Evolutionary conservation across 2,113 vertebrate genomes (phyloP).

Genomic region (Hucho hucho): DNA sequence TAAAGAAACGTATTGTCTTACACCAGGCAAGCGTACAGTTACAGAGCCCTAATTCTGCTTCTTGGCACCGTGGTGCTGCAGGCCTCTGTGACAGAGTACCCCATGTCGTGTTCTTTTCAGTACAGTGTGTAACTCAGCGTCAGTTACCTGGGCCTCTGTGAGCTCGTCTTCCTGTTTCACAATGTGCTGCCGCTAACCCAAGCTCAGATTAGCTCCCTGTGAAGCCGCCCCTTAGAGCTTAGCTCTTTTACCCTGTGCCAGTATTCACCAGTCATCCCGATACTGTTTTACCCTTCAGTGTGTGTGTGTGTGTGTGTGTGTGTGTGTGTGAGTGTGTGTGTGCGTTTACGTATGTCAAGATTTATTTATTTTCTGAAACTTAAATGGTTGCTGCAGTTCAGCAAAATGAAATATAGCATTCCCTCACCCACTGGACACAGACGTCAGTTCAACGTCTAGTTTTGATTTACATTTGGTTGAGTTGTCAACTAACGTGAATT

Average conservation of each 20-base stretch:
- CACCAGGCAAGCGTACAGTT: conserved; percentile 53
- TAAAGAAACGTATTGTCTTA: conserved; percentile 25
- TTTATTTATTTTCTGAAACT: background rate
- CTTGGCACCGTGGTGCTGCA: conserved; percentile 65
- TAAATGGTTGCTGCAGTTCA: background rate
- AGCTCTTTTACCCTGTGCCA: conserved; percentile 36
- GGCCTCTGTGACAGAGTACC: conserved; percentile 57
- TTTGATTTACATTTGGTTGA: too few relatives aligned
- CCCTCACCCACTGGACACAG: background rate
- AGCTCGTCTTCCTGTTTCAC: conserved; percentile 68
- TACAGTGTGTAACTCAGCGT: conserved; percentile 62
- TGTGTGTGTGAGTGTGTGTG: background rate
- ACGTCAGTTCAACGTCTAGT: too few relatives aligned
- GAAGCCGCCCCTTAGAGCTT: conserved; percentile 55
- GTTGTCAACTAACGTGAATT: too few relatives aligned
- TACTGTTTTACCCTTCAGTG: conserved; percentile 13
- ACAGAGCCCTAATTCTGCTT: conserved; percentile 61
- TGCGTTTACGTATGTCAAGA: background rate
- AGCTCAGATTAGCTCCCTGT: conserved; percentile 66
- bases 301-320: conserved; percentile 4
- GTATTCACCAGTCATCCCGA: conserved; percentile 38
- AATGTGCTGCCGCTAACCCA: conserved; percentile 50
- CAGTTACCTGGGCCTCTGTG: conserved; percentile 59
- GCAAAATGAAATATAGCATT: background rate
- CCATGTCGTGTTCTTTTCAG: conserved; percentile 69